Base-by-base conservation (phyloP, 1,140 invertebrate genomes). In the Chlorops oryzae region DNA sequence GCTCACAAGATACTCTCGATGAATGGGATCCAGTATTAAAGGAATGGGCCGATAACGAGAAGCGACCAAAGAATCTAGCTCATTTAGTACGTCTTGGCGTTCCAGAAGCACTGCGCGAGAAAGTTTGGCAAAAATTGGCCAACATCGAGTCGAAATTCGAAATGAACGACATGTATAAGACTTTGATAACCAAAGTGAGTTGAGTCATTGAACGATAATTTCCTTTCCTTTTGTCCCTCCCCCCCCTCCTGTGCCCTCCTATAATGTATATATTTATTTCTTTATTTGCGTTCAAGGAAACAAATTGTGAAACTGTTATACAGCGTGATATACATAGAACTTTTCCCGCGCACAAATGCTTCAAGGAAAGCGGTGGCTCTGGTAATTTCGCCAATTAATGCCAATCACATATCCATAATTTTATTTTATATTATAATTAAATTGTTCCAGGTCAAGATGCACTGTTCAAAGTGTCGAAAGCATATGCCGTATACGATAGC, bases 261-360 rank as follows among this genome's bases (percentile, higher is more conserved):
- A 2, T 7, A 24, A 50, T 39, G n/a, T 15, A n/a, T 10, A 44
- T 49, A 21, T 5, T 2, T 10, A 34, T 12, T 45, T 7, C 21
- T 10, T 39, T 49, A 20, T 43, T 35, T 20, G 5, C n/a, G n/a
- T 42, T 42, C 0, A 12, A 69, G 59, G 66, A 71, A 63, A 72
- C 64, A 42, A 69, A 64, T 55, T 92, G 86, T 70, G 95, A 98
- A 71, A 83, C 88, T 58, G 90, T 96, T 34, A 98, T 99, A 62
- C 81, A 90, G 58, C 77, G 96, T 53, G 96, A 99, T 72, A 97
- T 99, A 52, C 92, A 96, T 61, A 80, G 96, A 61, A 99, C 96
- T 40, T 99, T 98, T 78, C 96, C 97, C 20, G 96, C 94, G 27
- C 94, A 99, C 75, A 92, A 97, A 65, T 96, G 89, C 75, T 99